A percentile compares a stretch with the other conserved stretches of the same genome.
These are phyloP conservation scores for Enteromius paludinosus DNA, from an alignment of 2,797 vertebrate species.

Conservation along the genomic window DNA sequence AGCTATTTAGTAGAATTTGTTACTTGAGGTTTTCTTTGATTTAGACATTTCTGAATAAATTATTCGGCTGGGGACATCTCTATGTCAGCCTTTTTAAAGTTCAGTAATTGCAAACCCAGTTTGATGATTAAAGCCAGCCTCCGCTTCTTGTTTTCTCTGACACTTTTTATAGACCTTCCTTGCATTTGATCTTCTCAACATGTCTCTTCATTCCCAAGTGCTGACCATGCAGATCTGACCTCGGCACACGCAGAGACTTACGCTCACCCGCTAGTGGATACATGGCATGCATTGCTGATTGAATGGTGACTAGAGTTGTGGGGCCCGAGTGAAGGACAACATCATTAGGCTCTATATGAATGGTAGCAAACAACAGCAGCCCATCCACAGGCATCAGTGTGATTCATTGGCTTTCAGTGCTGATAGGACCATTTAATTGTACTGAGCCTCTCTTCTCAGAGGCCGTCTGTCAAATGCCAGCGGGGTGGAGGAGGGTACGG, in stretches of 20 bases:
- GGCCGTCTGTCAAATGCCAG: slow-evolving; percentile 28
- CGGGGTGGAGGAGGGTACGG: not conserved
- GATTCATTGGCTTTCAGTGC: slow-evolving; percentile 69
- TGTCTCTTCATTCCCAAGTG: slow-evolving; percentile 7
- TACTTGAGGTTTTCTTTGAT: not conserved
- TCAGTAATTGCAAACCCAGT: not conserved
- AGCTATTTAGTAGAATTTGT: not conserved
- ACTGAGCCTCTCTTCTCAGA: slow-evolving; percentile 50
- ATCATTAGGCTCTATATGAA: slow-evolving; percentile 77
- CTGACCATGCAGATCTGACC: not conserved
- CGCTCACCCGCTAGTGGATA: not conserved
- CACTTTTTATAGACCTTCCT: not conserved
- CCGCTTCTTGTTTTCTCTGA: slow-evolving; percentile 1
- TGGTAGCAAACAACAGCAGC: slow-evolving; percentile 68
- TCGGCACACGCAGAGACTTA: not conserved
- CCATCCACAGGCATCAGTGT: slow-evolving; percentile 74
- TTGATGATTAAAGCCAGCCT: not conserved
- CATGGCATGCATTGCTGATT: slow-evolving; percentile 16
- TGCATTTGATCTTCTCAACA: slow-evolving; percentile 16
- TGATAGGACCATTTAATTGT: slow-evolving; percentile 74
- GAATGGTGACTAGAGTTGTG: slow-evolving; percentile 17
- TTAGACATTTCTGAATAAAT: not conserved
- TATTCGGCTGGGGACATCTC: not conserved
- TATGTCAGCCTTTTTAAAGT: not conserved
- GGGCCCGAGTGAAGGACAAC: slow-evolving; percentile 71